Conservation (phyloP, 1,140 invertebrate genomes). For the Eriocheir sinensis region DNA sequence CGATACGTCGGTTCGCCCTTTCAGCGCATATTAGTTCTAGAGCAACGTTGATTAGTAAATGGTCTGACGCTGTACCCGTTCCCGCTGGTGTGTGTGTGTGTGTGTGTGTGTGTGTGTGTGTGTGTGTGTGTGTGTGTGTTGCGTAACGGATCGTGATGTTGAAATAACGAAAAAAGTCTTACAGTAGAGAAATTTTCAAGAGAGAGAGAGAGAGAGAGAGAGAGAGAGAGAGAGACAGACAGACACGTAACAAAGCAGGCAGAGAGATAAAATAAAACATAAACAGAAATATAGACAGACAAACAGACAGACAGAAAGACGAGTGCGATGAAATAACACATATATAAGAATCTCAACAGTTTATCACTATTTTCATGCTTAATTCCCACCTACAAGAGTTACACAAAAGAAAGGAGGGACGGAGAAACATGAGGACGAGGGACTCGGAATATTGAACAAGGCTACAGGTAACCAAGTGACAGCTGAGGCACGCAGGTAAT, state of each 20-base stretch:
- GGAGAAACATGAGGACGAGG: background rate
- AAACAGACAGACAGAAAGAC: background rate
- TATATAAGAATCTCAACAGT: background rate
- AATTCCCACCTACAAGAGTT: background rate
- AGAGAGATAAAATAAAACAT: background rate
- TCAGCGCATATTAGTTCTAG: too few relatives aligned
- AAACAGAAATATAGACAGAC: background rate
- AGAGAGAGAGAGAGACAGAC: slow-evolving; percentile 23
- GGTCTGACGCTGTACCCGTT: too few relatives aligned
- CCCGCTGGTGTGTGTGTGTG: background rate
- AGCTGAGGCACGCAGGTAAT: too few relatives aligned
- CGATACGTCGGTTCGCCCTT: too few relatives aligned
- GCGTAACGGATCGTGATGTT: background rate
- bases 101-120: background rate
- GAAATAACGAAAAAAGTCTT: background rate
- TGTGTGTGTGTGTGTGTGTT: slow-evolving; percentile 6
- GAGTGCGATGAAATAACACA: background rate
- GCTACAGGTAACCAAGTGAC: background rate
- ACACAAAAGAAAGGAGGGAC: background rate
- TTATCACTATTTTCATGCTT: background rate
- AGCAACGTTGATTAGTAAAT: too few relatives aligned
- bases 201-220: slow-evolving; percentile 28
- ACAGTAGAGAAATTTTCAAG: slow-evolving; percentile 32
- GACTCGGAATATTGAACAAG: background rate
- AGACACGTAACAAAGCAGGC: background rate